Evolutionary conservation across 37 sponge, comb jelly and placozoan species (phyloP), one percentile per base, ranked within the genome.

Genomic region (Oopsacas minuta): DNA sequence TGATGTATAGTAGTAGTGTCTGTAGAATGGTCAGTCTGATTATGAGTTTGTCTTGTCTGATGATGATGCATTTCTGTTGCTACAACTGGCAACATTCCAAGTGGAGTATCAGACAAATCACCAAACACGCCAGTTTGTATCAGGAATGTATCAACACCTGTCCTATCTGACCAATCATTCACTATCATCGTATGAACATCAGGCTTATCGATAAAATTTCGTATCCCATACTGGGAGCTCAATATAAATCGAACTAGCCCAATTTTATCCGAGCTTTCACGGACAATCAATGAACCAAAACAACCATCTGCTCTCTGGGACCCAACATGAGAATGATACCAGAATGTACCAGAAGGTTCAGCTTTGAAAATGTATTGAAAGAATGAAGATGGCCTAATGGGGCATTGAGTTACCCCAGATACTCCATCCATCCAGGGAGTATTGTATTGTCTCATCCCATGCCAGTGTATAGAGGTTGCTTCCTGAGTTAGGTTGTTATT

Each of bases 261-360:
- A 0, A 83, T 36, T 22, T 37, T 38, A 36, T 20, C 0, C 20
- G 0, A 36, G 17, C 23, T 86, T 35, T 91, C 92, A 83, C 38
- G 82, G 22, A 93, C 87, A 37, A 93, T 84, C 17, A 93, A 82
- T 7, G 94, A 88, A 34, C 94, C 94, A 61, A 84, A 91, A 36
- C 89, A 87, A 35, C 94, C 94, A 30, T 91, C 91, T 23, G 94
- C 89, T 37, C 91, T 28, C 83, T 91, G 91, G 36, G 89, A 86
- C 0, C 91, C 94, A 34, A 82, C 83, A 85, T 93, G 94, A 0
- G 94, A 87, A 39, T 93, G 94, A 82, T 93, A 93, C 94, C 94
- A 93, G 82, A 87, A 88, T 23, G 94, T 93, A 0, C 94, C 94
- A 36, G 89, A 38, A 23, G 87, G 90, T 1, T 15, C 25, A 1